Evolutionary conservation across 1,140 invertebrate species (phyloP).

Genomic region (Diorhabda carinulata): DNA sequence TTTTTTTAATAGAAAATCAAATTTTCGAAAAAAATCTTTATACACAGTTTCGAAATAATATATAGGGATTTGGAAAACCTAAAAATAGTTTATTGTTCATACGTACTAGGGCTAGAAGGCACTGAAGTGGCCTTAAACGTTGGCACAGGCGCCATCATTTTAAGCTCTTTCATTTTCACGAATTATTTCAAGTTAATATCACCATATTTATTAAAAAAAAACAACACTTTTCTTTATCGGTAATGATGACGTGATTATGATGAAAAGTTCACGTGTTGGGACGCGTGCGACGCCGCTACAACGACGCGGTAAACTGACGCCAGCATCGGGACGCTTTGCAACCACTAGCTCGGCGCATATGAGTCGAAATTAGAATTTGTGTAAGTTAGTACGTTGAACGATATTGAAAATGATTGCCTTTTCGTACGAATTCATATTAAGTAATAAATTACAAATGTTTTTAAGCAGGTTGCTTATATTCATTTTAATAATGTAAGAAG

Average conservation of each 20-base stretch:
- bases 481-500: no score
- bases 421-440: no score
- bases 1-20: no score
- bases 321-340: conserved; percentile 34
- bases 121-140: conserved; percentile 25
- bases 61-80: not conserved
- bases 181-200: not conserved
- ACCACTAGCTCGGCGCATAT: conserved; percentile 35
- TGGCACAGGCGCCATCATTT: conserved; percentile 27
- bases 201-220: not conserved
- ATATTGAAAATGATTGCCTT: no score
- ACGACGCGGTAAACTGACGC: conserved; percentile 21
- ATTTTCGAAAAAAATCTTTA: no score
- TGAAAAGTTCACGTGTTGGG: conserved; percentile 6
- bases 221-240: not conserved
- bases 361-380: conserved; percentile 31
- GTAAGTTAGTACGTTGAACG: not conserved
- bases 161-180: not conserved
- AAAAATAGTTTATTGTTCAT: not conserved
- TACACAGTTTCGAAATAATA: no score
- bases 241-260: not conserved
- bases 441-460: no score
- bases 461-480: no score
- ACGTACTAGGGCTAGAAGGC: conserved; percentile 27
- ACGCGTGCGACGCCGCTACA: conserved; percentile 21